Evolutionary conservation across 2,797 vertebrate species (phyloP).

Genomic region (Urophycis tenuis): DNA sequence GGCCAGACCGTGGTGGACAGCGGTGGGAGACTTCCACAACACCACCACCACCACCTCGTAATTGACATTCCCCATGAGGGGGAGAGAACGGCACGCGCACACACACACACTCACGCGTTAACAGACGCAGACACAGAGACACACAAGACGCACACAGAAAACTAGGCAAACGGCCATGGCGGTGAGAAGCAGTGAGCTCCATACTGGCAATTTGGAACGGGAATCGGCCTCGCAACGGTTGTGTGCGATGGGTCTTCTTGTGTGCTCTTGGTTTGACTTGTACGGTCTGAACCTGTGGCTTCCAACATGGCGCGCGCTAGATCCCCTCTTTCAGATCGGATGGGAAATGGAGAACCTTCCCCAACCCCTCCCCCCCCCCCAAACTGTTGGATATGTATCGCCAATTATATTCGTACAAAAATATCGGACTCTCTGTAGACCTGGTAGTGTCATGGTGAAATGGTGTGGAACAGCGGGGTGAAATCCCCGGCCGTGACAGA

Average conservation of each 20-base stretch:
- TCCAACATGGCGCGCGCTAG: not conserved
- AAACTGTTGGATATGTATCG: not conserved
- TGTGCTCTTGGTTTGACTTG: not conserved
- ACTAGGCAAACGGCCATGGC: conserved; percentile 31
- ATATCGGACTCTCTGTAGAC: not conserved
- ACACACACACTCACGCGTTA: not conserved
- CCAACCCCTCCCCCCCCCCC: too few relatives aligned
- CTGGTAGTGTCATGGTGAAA: too few relatives aligned
- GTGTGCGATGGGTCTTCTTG: conserved; percentile 35
- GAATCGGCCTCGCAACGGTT: conserved; percentile 42
- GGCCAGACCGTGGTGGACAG: not conserved
- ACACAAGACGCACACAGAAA: conserved; percentile 39
- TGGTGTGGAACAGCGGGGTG: not conserved
- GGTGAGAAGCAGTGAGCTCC: conserved; percentile 56
- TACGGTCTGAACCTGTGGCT: not conserved
- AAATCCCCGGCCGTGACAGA: not conserved
- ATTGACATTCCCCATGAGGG: not conserved
- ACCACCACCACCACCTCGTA: not conserved
- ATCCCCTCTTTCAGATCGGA: not conserved
- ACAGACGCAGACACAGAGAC: not conserved
- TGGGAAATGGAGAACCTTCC: not conserved
- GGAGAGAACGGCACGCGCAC: not conserved
- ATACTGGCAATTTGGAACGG: conserved; percentile 34
- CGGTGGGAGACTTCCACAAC: not conserved
- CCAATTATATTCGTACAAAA: not conserved